Base-by-base conservation (phyloP, 2,113 vertebrate genomes). In the Leucosticte australis region DNA sequence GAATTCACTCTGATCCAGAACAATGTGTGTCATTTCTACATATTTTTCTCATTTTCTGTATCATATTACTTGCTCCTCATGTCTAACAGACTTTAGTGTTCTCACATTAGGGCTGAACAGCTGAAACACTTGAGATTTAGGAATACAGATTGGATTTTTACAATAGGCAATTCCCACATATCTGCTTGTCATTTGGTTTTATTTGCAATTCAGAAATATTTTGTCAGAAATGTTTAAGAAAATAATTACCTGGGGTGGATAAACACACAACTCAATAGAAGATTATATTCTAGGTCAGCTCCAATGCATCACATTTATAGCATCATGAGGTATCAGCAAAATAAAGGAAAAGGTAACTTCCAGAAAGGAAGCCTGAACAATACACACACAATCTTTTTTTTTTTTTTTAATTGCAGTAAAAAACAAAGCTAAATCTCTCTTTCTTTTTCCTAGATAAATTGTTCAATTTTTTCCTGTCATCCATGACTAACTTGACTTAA, bases 161-260 rank as follows among this genome's bases (percentile, higher is more conserved):
- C 0, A 1, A 81, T 47, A 74, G 39, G 42, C 35, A 57, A 74
- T 92, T 93, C 80, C 71, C 47, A 86, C 31, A 17, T 89, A 92
- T 74, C 76, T 95, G 80, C 62, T 91, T 92, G 77, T 55, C 75
- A 86, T 96, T 91, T 92, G 65, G 39, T 83, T 92, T 75, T 92
- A 89, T 93, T 76, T 94, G 64, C 41, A 91, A 65, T 83, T 94
- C 70, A 90, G 71, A 94, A 91, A 83, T 69, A 69, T 74, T 88
- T 37, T 75, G 70, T 91, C 93, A 94, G 37, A 94, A 90, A 74
- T 41, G 37, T 60, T 95, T 96, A 90, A 80, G 83, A 73, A 95
- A 94, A 92, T 89, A 89, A 95, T 95, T 78, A 82, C 37, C 77
- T 89, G 27, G 26, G 49, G 63, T 87, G 47, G 44, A 85, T 83